These are phyloP conservation scores for Lagopus muta DNA, from an alignment of 2,113 vertebrate genomes.

Conservation along the genomic window DNA sequence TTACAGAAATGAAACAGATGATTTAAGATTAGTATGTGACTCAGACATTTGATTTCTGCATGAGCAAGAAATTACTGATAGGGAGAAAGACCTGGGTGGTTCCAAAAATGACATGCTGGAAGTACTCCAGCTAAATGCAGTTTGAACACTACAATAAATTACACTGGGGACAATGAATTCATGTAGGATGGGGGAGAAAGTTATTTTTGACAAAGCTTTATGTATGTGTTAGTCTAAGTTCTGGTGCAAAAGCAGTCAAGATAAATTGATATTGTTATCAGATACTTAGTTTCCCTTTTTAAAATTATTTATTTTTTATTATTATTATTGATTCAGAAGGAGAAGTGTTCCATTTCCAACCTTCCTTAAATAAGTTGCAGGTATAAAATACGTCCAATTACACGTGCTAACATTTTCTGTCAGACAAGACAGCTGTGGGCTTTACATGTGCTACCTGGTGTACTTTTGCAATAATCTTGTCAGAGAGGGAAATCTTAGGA, in stretches of 20 bases:
- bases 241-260: background rate
- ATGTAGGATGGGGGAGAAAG: background rate
- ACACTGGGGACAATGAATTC: background rate
- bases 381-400: background rate
- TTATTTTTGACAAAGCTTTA: background rate
- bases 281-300: background rate
- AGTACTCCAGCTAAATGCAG: background rate
- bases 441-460: background rate
- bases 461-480: background rate
- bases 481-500: background rate
- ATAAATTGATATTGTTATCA: background rate
- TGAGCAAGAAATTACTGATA: background rate
- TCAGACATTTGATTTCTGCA: background rate
- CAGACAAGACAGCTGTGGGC: background rate
- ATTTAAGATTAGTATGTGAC: background rate
- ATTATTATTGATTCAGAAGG: background rate
- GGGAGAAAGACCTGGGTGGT: background rate
- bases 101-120: background rate
- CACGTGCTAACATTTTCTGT: background rate
- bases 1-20: background rate
- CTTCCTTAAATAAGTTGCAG: background rate
- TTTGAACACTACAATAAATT: background rate
- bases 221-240: background rate
- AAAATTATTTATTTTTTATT: background rate
- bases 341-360: background rate